phyloP scores from a whole-genome alignment of 2,797 vertebrate species.

The Chloroceryle inda region DNA sequence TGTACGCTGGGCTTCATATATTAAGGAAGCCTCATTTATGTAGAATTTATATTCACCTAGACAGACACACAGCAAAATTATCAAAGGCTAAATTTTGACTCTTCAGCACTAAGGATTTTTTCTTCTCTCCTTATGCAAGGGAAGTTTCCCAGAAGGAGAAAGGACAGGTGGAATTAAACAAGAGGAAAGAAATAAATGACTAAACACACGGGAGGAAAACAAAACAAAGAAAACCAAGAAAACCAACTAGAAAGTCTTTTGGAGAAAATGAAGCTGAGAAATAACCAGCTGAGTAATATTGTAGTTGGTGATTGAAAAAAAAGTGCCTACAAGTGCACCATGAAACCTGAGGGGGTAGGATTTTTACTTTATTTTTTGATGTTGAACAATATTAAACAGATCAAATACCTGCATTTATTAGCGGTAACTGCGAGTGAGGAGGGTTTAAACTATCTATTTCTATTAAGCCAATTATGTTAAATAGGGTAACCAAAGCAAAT shows the following conservation, averaged over 20 bases:
- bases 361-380: background rate
- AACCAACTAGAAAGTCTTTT: background rate
- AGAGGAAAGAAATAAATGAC: background rate
- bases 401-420: background rate
- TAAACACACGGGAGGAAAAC: background rate
- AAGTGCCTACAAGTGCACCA: background rate
- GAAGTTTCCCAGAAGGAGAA: background rate
- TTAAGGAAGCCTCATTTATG: background rate
- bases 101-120: background rate
- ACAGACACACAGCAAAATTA: background rate
- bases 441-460: background rate
- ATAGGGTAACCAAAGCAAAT: background rate
- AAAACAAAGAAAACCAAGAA: background rate
- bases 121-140: background rate
- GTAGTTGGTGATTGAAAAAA: background rate
- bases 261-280: background rate
- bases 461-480: background rate
- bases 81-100: background rate
- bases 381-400: background rate
- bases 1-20: background rate
- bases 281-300: background rate
- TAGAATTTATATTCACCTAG: background rate
- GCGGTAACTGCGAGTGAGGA: background rate
- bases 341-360: background rate
- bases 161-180: background rate